Base-by-base conservation (phyloP, 2,797 vertebrate species). In the Scyliorhinus canicula region DNA sequence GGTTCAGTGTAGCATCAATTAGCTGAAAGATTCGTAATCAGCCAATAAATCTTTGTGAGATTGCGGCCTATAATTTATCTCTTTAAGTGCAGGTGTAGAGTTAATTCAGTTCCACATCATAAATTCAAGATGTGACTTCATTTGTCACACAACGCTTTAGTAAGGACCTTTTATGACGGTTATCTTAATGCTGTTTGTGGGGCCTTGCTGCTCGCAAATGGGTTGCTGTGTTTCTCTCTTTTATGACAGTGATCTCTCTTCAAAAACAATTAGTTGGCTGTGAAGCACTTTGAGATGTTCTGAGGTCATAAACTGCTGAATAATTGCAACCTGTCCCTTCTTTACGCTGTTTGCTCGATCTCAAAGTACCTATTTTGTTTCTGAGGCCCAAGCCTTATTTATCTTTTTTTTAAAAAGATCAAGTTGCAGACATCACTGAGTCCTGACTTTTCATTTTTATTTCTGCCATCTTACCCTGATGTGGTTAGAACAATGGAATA, bases 61-160 rank as follows among this genome's bases (percentile, higher is more conserved):
- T 74, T 94, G 44, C 14, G 74, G 67, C 47, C 47, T 71, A 71
- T 50, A 94, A 31, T 94, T 94, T 67, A 94, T 94, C 93, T 74
- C 44, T 94, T 94, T 94, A 94, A 94, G 44, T 74, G 93, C 93
- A 94, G 93, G 93, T 94, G 67, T 94, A 71, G 67, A 71, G 93
- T 71, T 94, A 94, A 94, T 94, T 94, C 93, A 94, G 93, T 94
- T 94, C 67, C 93, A 94, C 93, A 94, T 94, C 93, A 94, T 94
- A 94, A 94, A 94, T 94, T 94, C 93, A 94, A 74, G 93, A 74
- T 94, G 93, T 94, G 93, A 55, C 93, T 94, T 94, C 93, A 94
- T 94, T 94, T 94, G 65, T 71, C 93, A 94, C 35, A 16, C 3
- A 6, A 31, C 74, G 47, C 65, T 94, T 94, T 55, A 52, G 93